Evolutionary conservation across 2,888 invertebrate genomes (phyloP).

Genomic region (Onchidella celtica): DNA sequence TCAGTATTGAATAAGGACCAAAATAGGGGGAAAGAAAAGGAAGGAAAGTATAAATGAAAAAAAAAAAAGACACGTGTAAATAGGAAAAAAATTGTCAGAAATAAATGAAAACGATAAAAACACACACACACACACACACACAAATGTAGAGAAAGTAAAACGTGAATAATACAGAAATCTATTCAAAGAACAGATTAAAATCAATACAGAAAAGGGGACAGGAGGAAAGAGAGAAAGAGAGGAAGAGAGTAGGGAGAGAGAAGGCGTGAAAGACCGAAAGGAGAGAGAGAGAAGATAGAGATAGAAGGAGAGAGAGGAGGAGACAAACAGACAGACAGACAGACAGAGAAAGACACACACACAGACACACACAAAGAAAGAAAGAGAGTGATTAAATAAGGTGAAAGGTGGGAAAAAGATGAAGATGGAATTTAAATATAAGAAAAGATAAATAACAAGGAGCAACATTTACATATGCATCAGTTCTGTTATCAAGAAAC

Average conservation of each 20-base stretch:
- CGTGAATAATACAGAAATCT: background rate
- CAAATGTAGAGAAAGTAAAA: background rate
- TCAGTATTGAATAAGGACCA: background rate
- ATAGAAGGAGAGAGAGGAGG: background rate
- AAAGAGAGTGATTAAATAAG: background rate
- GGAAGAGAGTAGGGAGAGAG: background rate
- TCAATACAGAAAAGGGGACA: background rate
- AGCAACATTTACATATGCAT: background rate
- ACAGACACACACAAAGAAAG: slow-evolving; percentile 5
- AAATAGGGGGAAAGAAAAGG: background rate
- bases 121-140: too few relatives aligned
- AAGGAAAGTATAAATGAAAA: too few relatives aligned
- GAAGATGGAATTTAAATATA: background rate
- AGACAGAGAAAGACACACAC: background rate
- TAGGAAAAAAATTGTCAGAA: background rate
- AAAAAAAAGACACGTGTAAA: background rate
- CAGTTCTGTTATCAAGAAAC: too few relatives aligned
- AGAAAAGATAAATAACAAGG: background rate
- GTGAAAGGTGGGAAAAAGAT: background rate
- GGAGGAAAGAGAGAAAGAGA: background rate
- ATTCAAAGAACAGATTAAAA: background rate
- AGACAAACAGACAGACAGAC: background rate
- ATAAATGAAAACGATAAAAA: background rate
- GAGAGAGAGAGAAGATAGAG: background rate
- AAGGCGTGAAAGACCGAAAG: background rate